phyloP scores from a whole-genome alignment of 1,140 invertebrate species.

The Macrobrachium nipponense region DNA sequence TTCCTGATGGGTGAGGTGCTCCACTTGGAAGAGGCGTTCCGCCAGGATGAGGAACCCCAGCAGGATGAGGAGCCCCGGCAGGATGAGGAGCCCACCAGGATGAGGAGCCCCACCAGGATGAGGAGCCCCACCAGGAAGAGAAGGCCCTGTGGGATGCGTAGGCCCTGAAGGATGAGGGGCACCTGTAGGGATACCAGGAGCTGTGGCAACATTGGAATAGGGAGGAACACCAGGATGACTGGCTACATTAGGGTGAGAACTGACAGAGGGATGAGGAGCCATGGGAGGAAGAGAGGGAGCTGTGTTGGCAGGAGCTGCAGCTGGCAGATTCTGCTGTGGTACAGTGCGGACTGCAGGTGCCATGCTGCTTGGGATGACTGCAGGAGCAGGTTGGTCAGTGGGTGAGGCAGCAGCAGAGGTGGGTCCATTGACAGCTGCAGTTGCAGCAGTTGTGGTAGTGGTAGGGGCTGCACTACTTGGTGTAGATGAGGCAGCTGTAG shows the following conservation, averaged over 20 bases:
- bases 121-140: background rate
- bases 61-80: too few relatives aligned
- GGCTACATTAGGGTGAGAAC: too few relatives aligned
- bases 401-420: conserved; percentile 31
- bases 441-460: conserved; percentile 23
- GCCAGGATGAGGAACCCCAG: too few relatives aligned
- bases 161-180: background rate
- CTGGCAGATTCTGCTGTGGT: conserved; percentile 1
- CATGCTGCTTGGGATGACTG: background rate
- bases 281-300: background rate
- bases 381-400: conserved; percentile 22
- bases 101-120: too few relatives aligned
- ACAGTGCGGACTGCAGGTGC: background rate
- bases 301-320: background rate
- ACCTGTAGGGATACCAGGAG: too few relatives aligned
- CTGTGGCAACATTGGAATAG: too few relatives aligned
- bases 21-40: too few relatives aligned
- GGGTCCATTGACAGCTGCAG: conserved; percentile 36
- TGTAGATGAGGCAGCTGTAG: conserved; percentile 37
- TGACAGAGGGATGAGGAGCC: background rate
- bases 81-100: too few relatives aligned
- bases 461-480: conserved; percentile 35
- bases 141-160: background rate
- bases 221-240: too few relatives aligned
- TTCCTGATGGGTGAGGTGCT: too few relatives aligned